phyloP scores from a whole-genome alignment of 1,140 invertebrate genomes.

The Drosophila pseudoananassae region DNA sequence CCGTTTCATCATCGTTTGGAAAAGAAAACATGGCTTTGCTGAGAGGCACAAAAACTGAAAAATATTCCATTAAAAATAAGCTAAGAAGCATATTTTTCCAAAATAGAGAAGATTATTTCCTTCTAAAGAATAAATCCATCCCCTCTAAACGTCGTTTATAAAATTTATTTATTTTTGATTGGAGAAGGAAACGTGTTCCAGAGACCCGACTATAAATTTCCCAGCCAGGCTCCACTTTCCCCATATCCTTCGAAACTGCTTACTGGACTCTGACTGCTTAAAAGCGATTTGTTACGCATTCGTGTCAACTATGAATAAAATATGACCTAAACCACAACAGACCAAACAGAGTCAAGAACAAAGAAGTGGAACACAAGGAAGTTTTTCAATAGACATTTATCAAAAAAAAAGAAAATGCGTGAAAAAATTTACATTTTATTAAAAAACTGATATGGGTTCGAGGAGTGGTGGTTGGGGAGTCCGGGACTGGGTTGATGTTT shows the following conservation, averaged over 20 bases:
- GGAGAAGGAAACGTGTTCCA: constrained; percentile 53
- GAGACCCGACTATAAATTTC: constrained; percentile 74
- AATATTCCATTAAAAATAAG: background rate
- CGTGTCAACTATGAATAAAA: constrained; percentile 82
- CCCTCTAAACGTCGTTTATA: constrained; percentile 49
- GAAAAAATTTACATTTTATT: constrained; percentile 78
- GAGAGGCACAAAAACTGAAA: constrained; percentile 5
- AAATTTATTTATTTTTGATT: constrained; percentile 82
- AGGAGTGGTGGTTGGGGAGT: constrained; percentile 38
- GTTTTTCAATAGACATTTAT: constrained; percentile 80
- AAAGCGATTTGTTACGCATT: constrained; percentile 81
- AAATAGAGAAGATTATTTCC: background rate
- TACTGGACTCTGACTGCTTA: constrained; percentile 19
- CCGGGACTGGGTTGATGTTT: background rate
- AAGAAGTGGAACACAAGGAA: constrained; percentile 59
- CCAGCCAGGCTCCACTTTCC: constrained; percentile 40
- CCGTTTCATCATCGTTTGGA: constrained; percentile 44
- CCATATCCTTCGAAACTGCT: background rate
- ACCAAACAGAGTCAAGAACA: constrained; percentile 43
- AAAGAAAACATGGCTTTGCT: constrained; percentile 62
- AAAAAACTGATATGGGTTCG: constrained; percentile 55
- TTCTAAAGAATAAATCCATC: background rate
- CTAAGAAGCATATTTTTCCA: background rate
- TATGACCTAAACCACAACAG: constrained; percentile 67
- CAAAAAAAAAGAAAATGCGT: constrained; percentile 40